phyloP scores from a whole-genome alignment of 2,113 vertebrate genomes.

The Rhadina sibilatrix region DNA sequence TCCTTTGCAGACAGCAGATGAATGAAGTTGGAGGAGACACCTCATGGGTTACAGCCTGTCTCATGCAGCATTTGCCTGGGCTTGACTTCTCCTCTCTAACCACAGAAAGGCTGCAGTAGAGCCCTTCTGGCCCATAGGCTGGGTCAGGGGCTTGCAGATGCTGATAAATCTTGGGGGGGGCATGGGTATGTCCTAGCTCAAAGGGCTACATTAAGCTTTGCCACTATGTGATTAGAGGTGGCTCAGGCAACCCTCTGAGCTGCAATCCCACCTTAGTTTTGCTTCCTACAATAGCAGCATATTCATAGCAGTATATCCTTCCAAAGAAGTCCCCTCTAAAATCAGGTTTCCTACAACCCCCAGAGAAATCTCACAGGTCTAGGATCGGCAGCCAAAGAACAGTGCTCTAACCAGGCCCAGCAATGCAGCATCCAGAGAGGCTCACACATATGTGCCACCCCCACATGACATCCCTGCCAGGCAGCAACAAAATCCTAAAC shows the following conservation, averaged over 20 bases:
- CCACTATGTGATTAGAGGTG: fast-evolving
- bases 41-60: not conserved
- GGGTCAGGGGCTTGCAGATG: not conserved
- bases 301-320: not conserved
- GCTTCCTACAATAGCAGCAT: not conserved
- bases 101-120: not conserved
- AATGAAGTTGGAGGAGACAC: not conserved
- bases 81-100: not conserved
- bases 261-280: not conserved
- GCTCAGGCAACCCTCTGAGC: not conserved
- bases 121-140: not conserved
- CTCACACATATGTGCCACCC: fast-evolving
- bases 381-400: not conserved
- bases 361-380: not conserved
- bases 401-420: not conserved
- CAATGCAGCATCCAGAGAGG: fast-evolving
- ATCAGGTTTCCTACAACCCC: not conserved
- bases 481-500: not conserved
- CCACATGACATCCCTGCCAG: not conserved
- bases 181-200: too few relatives aligned
- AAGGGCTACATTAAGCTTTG: not conserved
- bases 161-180: not conserved
- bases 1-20: not conserved
- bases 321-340: not conserved
- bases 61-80: not conserved